Conservation (phyloP, 2,113 vertebrate genomes). For the Psittacara wagleri region DNA sequence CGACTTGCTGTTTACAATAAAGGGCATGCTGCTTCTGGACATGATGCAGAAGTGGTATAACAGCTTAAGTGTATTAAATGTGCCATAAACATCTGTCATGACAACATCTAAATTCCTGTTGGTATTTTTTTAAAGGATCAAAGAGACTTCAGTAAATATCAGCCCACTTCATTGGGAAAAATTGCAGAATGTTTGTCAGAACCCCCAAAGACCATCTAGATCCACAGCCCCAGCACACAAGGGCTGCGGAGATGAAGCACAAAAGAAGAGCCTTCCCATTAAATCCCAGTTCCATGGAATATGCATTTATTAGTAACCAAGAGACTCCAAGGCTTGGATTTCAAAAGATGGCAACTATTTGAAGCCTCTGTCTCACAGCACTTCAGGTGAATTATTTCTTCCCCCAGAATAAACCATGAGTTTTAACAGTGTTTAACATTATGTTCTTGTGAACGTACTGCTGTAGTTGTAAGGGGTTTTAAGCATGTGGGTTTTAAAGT, state of each 20-base stretch:
- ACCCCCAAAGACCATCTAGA: not conserved
- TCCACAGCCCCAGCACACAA: not conserved
- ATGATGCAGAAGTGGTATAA: not conserved
- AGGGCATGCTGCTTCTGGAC: not conserved
- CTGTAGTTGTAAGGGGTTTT: not conserved
- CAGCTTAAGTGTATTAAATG: not conserved
- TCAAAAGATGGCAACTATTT: not conserved
- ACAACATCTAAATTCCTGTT: not conserved
- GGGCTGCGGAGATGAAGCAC: not conserved
- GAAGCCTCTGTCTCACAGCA: not conserved
- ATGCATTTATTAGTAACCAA: not conserved
- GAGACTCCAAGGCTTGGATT: not conserved
- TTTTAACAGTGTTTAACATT: not conserved
- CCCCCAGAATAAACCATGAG: not conserved
- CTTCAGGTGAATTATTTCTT: not conserved
- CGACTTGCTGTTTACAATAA: not conserved
- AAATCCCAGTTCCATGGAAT: not conserved
- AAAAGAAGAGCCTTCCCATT: not conserved
- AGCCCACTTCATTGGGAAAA: not conserved
- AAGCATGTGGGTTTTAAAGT: not conserved
- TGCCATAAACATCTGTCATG: not conserved
- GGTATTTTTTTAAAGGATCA: not conserved
- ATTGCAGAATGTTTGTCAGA: not conserved
- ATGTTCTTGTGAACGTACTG: not conserved
- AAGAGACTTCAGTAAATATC: not conserved